Base-by-base conservation (phyloP, 2,888 invertebrate genomes). In the Nephrotoma guestfalica region DNA sequence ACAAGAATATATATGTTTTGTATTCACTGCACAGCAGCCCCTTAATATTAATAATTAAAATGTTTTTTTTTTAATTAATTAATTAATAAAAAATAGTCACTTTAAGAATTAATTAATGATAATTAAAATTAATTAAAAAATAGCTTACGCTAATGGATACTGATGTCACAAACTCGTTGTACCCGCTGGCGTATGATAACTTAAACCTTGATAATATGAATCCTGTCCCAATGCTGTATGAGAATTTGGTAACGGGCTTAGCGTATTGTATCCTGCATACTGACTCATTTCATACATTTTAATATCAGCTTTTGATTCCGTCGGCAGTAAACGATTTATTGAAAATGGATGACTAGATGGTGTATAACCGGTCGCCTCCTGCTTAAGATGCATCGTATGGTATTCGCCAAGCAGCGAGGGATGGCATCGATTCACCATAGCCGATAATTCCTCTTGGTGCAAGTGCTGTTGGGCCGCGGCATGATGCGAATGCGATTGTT, bases 281-380 rank as follows among this genome's bases (percentile, higher is more conserved):
- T 93, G 93, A 88, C 94, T 94, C 92, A 96, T 96, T 90, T 96
- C 97, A 92, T 97, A 97, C 96, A 97, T 97, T 92, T 97, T 97
- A 89, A 97, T 94, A 92, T 97, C 97, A 88, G 97, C 93, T 92
- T 97, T 97, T 88, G 96, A 95, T 91, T 97, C 97, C 85, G 94
- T 93, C 86, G 98, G 97, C 90, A 98, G 94, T 90, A 98, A 93
- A 91, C 97, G 95, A 89, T 96, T 97, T 92, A 98, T 98, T 91
- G 97, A 97, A 93, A 98, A 98, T 41, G 98, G 98, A 91, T 97
- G 98, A 91, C 94, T 96, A 88, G 96, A 95, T 15, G 96, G 95
- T 87, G 96, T 96, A 90, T 96, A 96, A 71, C 95, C 94, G 71
- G 94, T 93, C 86, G 95, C 95, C 91, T 96, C 95, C 90, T 96